Conservation (phyloP, 2,113 vertebrate genomes). For the Anseranas semipalmata region DNA sequence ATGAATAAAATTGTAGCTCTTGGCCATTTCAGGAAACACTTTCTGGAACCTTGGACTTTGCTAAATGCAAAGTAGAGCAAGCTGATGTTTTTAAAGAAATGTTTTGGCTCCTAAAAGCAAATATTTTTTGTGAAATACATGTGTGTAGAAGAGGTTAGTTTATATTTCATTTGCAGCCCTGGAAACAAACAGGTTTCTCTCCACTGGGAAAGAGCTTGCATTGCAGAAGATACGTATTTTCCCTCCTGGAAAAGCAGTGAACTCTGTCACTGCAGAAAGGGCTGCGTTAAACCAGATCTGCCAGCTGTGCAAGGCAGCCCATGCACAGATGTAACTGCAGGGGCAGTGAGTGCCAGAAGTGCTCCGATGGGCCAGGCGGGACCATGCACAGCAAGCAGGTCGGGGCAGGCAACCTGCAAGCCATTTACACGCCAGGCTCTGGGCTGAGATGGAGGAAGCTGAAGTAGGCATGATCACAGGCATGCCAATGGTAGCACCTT, state of each 20-base stretch:
- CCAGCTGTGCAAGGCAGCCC: background rate
- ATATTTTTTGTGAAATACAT: background rate
- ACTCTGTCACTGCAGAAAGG: background rate
- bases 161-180: background rate
- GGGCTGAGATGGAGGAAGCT: background rate
- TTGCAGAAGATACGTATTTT: background rate
- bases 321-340: background rate
- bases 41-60: background rate
- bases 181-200: background rate
- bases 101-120: background rate
- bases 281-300: background rate
- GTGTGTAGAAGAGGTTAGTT: background rate
- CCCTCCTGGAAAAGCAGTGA: background rate
- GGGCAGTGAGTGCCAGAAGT: fast-evolving
- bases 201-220: background rate
- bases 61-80: background rate
- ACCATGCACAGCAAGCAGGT: background rate
- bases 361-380: fast-evolving
- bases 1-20: background rate
- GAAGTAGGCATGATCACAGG: background rate
- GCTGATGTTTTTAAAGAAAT: background rate
- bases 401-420: background rate
- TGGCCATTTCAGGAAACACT: background rate
- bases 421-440: background rate
- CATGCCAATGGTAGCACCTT: background rate